Conservation (phyloP, 1,140 invertebrate genomes). For the Arion vulgaris region DNA sequence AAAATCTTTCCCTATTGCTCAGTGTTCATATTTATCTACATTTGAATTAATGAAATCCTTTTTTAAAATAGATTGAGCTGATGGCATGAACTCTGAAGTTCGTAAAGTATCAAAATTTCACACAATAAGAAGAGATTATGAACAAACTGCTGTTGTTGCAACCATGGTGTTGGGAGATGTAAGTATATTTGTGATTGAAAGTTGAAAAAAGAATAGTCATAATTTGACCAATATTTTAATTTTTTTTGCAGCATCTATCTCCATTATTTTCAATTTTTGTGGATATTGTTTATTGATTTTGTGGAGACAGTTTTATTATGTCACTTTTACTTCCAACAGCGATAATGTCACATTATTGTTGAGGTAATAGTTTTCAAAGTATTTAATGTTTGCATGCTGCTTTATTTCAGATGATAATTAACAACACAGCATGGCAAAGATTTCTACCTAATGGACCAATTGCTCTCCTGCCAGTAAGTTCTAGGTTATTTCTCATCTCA, state of each 20-base stretch:
- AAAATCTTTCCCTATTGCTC: too few species aligned
- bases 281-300: too few species aligned
- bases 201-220: background rate
- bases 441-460: conserved; percentile 93
- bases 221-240: too few species aligned
- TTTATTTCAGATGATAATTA: conserved; percentile 77
- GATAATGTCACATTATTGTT: too few species aligned
- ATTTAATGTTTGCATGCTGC: too few species aligned
- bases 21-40: too few species aligned
- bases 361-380: too few species aligned
- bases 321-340: too few species aligned
- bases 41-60: too few species aligned
- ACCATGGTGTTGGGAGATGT: conserved; percentile 79
- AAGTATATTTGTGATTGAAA: conserved; percentile 40
- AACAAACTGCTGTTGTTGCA: conserved; percentile 92
- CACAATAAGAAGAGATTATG: conserved; percentile 86
- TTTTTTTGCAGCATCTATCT: too few species aligned
- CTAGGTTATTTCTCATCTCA: background rate
- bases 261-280: too few species aligned
- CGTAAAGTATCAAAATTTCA: conserved; percentile 85
- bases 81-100: conserved; percentile 91
- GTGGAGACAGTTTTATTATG: too few species aligned
- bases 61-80: conserved; percentile 83
- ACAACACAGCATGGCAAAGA: conserved; percentile 94
- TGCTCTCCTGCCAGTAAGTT: conserved; percentile 88